Percentiles rank a stretch among this genome's conserved stretches.
phyloP scores from a whole-genome alignment of 64 coral and sea anemone species.

The Porites lutea region DNA sequence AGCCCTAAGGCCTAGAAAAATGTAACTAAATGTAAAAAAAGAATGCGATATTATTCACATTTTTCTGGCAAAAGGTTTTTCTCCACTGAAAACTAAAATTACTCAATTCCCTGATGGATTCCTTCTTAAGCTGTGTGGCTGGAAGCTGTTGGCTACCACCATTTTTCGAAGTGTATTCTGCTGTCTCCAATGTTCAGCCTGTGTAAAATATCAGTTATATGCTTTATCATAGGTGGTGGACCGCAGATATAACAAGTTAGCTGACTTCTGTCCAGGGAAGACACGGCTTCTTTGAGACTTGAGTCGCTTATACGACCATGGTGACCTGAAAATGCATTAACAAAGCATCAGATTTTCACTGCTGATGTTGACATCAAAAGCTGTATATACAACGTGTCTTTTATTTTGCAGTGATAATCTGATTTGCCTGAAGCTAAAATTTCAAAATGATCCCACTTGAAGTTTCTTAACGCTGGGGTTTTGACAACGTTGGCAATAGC shows the following conservation, averaged over 20 bases:
- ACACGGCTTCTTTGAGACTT: conserved; percentile 41
- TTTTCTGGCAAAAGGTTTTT: no score
- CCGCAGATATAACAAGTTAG: conserved; percentile 81
- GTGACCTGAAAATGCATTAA: conserved; percentile 34
- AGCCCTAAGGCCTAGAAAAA: no score
- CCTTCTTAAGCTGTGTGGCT: neutral
- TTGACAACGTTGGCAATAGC: no score
- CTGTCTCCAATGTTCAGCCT: conserved; percentile 53
- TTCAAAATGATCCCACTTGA: no score
- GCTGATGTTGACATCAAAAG: neutral
- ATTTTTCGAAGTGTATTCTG: conserved; percentile 93
- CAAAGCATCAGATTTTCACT: neutral
- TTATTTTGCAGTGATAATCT: no score
- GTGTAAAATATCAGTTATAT: conserved; percentile 56
- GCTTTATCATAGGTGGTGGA: conserved; percentile 82
- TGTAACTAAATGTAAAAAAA: no score
- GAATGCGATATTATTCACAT: no score
- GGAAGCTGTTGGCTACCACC: conserved; percentile 67
- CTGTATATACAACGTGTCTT: neutral
- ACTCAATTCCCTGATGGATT: no score
- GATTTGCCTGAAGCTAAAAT: no score
- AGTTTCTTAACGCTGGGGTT: no score
- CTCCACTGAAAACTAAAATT: no score
- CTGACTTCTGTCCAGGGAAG: conserved; percentile 43
- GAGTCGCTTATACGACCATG: conserved; percentile 67